Conservation (phyloP, 1,140 invertebrate genomes). For the Patella vulgata region DNA sequence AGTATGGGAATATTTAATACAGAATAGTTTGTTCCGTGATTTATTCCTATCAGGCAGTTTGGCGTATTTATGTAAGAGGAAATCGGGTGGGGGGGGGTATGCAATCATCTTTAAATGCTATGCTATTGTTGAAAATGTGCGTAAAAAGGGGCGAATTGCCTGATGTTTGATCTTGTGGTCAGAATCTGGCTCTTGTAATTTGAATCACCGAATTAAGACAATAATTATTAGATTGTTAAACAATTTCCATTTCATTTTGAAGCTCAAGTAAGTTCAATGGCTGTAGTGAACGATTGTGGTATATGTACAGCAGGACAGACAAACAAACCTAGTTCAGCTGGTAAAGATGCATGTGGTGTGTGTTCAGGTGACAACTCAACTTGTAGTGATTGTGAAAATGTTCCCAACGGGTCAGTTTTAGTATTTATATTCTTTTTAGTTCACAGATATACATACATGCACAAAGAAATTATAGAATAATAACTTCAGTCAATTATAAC, state of each 20-base stretch:
- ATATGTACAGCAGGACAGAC: constrained; percentile 15
- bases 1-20: neutral
- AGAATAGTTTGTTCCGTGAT: neutral
- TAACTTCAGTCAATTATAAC: no score
- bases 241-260: no score
- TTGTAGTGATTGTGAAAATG: constrained; percentile 14
- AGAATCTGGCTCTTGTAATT: no score
- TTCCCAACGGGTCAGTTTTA: constrained; percentile 19
- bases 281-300: constrained; percentile 10
- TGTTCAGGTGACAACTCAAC: constrained; percentile 20
- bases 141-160: no score
- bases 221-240: no score
- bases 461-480: no score
- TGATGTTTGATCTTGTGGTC: no score
- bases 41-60: neutral
- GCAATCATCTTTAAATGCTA: neutral
- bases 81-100: neutral
- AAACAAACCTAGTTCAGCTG: neutral
- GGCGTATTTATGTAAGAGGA: neutral
- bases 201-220: no score
- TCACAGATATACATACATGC: no score
- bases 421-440: no score
- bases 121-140: no score
- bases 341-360: constrained; percentile 24
- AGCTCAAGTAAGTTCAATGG: no score